These are phyloP conservation scores for Formicarius rufipectus DNA, from an alignment of 2,113 vertebrate species.

Conservation along the genomic window DNA sequence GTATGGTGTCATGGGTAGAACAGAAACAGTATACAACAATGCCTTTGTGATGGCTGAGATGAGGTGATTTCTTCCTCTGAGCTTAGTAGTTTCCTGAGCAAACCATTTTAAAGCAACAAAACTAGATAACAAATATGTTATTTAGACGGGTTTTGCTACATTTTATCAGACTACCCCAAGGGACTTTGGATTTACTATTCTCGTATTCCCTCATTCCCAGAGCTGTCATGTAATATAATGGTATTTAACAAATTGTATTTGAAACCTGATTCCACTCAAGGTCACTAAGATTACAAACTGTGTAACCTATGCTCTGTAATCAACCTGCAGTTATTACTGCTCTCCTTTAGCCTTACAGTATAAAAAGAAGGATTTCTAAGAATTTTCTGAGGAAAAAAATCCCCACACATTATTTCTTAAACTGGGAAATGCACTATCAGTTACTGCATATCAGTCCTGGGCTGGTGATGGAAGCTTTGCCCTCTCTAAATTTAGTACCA, in stretches of 20 bases:
- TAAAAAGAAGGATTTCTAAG: not conserved
- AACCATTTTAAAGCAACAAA: conserved; percentile 39
- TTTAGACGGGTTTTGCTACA: conserved; percentile 51
- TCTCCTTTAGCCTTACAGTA: not conserved
- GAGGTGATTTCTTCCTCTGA: not conserved
- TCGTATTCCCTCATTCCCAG: conserved; percentile 20
- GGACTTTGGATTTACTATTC: conserved; percentile 27
- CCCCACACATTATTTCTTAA: not conserved
- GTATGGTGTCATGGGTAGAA: not conserved
- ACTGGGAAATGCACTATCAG: not conserved
- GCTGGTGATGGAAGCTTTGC: not conserved
- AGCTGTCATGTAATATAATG: conserved; percentile 29
- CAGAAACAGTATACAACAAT: not conserved
- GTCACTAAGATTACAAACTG: conserved; percentile 23
- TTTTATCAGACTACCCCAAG: conserved; percentile 52
- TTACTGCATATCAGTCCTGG: not conserved
- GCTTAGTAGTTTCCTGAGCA: conserved; percentile 12
- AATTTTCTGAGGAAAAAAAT: not conserved
- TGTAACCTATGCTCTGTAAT: not conserved
- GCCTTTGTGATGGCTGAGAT: not conserved
- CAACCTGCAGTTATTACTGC: not conserved
- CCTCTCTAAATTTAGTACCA: not conserved
- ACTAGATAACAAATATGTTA: conserved; percentile 53
- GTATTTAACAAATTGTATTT: conserved; percentile 58
- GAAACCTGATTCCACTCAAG: conserved; percentile 46